Conservation (phyloP, 2,113 vertebrate species). For the Coreoperca whiteheadi region DNA sequence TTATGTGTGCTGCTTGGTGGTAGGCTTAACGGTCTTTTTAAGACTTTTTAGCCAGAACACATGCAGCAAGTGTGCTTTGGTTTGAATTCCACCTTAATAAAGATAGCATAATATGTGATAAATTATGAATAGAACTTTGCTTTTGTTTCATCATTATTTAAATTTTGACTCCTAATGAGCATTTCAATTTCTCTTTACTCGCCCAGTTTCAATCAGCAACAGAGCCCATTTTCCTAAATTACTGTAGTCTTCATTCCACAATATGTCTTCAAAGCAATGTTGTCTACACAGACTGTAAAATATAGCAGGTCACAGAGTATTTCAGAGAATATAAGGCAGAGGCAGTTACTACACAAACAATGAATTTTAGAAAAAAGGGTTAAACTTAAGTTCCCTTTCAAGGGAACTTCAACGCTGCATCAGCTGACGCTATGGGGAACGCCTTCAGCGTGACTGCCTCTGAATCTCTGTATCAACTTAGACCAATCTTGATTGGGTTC, state of each 20-base stretch:
- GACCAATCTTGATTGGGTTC: no score
- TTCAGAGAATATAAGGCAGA: neutral
- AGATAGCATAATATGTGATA: constrained; percentile 42
- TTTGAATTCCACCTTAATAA: constrained; percentile 30
- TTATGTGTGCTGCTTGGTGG: constrained; percentile 1
- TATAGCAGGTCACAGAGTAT: neutral
- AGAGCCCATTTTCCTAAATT: constrained; percentile 13
- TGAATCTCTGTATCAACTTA: no score
- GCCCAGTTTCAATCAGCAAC: neutral
- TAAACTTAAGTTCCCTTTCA: no score
- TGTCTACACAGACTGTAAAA: neutral
- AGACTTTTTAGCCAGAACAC: constrained; percentile 22
- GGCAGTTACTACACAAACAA: neutral
- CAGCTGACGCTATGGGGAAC: no score
- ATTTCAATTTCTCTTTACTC: constrained; percentile 45
- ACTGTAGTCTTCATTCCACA: constrained; percentile 5
- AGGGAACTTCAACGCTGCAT: no score
- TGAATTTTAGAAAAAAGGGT: neutral
- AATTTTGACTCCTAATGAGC: constrained; percentile 45
- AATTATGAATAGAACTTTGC: constrained; percentile 53
- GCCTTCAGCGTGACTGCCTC: no score
- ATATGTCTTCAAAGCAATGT: constrained; percentile 18
- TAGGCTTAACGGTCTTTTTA: constrained; percentile 14
- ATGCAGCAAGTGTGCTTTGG: constrained; percentile 35
- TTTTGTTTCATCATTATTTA: constrained; percentile 55